Percentiles rank a stretch among this genome's conserved stretches.
These are phyloP conservation scores for Linyphia triangularis DNA, from an alignment of 2,888 invertebrate genomes.

Conservation along the genomic window DNA sequence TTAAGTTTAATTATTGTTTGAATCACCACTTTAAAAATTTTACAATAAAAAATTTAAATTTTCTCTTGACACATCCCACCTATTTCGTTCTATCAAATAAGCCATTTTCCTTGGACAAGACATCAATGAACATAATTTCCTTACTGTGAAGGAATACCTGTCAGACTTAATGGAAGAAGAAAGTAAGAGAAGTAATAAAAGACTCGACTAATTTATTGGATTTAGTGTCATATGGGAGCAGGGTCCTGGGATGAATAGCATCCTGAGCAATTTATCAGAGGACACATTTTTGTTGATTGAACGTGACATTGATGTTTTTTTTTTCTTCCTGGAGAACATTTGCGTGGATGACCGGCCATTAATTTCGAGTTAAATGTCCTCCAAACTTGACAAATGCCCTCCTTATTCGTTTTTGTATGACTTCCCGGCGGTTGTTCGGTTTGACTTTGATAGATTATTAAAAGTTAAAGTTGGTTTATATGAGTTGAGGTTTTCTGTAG, in stretches of 20 bases:
- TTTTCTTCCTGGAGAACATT: background rate
- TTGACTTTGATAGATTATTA: background rate
- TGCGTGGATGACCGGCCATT: constrained; percentile 13
- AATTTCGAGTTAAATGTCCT: constrained; percentile 1
- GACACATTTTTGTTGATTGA: constrained; percentile 34
- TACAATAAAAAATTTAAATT: too few relatives aligned
- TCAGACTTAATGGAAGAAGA: background rate
- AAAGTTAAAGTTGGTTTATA: too few relatives aligned
- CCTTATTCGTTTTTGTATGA: background rate
- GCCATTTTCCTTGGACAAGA: too few relatives aligned
- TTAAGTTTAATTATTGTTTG: too few relatives aligned
- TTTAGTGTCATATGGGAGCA: constrained; percentile 13
- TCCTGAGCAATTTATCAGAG: constrained; percentile 40
- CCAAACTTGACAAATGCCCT: background rate
- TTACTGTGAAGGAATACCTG: too few relatives aligned
- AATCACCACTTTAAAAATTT: too few relatives aligned
- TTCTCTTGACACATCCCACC: too few relatives aligned
- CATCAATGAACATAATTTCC: constrained; percentile 39
- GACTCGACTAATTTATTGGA: constrained; percentile 32
- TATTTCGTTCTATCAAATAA: too few relatives aligned
- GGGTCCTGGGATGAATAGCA: background rate
- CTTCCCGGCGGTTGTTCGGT: background rate
- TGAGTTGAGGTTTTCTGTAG: background rate
- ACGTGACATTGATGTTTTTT: background rate
- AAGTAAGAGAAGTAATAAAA: constrained; percentile 13